Evolutionary conservation across 2,888 invertebrate genomes (phyloP).

Genomic region (Subacronicta megacephala): DNA sequence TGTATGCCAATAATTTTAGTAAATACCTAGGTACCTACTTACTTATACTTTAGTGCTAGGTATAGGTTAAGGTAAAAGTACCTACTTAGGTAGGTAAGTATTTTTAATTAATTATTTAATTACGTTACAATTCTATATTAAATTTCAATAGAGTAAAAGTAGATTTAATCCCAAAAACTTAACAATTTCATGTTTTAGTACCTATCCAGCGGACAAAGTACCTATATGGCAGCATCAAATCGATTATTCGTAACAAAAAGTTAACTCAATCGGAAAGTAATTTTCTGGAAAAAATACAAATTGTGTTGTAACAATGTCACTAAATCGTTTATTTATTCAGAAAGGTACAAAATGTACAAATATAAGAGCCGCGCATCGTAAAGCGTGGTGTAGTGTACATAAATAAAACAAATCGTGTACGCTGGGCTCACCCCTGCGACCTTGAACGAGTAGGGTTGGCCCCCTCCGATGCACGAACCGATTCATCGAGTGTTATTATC

Average conservation of each 20-base stretch:
- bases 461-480: constrained; percentile 66
- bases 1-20: too few relatives aligned
- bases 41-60: too few relatives aligned
- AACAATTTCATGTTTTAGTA: too few relatives aligned
- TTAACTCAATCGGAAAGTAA: constrained; percentile 26
- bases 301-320: constrained; percentile 47
- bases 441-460: constrained; percentile 77
- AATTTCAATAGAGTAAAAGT: too few relatives aligned
- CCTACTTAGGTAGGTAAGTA: too few relatives aligned
- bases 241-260: constrained; percentile 17
- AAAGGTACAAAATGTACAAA: constrained; percentile 51
- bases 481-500: constrained; percentile 63
- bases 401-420: constrained; percentile 54
- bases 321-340: constrained; percentile 56
- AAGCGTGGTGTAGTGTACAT: constrained; percentile 50
- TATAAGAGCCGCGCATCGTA: constrained; percentile 55
- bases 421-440: constrained; percentile 74
- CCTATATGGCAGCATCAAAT: constrained; percentile 22
- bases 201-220: not conserved
- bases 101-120: too few relatives aligned
- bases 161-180: too few relatives aligned
- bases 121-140: too few relatives aligned
- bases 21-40: too few relatives aligned
- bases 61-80: too few relatives aligned
- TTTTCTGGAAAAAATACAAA: constrained; percentile 34